A percentile compares a stretch with the other conserved stretches of the same genome.
phyloP scores from a whole-genome alignment of 2,888 invertebrate species.

The Melangyna quadrimaculata region DNA sequence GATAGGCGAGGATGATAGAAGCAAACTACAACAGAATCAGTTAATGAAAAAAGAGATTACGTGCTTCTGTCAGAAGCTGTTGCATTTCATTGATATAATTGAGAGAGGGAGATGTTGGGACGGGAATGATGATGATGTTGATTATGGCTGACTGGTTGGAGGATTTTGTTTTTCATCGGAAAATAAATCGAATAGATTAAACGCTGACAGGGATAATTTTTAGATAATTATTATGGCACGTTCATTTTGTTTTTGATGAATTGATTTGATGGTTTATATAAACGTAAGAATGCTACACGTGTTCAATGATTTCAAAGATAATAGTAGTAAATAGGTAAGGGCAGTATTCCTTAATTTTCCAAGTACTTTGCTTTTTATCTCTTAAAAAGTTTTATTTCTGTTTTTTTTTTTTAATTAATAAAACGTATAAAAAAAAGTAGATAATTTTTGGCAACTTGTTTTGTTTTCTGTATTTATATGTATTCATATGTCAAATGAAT shows the following conservation, averaged over 20 bases:
- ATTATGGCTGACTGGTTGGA: not conserved
- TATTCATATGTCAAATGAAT: no score
- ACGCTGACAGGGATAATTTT: conserved; percentile 29
- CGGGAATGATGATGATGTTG: conserved; percentile 37
- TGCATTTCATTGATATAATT: conserved; percentile 54
- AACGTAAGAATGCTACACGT: not conserved
- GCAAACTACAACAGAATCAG: not conserved
- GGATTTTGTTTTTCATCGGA: not conserved
- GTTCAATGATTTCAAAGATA: not conserved
- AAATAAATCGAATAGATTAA: conserved; percentile 29
- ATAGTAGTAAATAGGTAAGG: not conserved
- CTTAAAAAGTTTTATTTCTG: no score
- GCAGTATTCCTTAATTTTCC: not conserved
- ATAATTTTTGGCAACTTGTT: no score
- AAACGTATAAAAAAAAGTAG: no score
- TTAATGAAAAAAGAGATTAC: conserved; percentile 25
- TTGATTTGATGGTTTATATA: not conserved
- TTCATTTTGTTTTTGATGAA: not conserved
- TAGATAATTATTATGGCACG: conserved; percentile 26
- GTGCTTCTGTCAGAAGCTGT: conserved; percentile 37
- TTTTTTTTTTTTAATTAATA: no score
- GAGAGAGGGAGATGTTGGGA: conserved; percentile 46
- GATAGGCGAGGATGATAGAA: conserved; percentile 15
- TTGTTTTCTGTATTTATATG: no score
- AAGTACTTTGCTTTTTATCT: no score